Evolutionary conservation across 2,797 vertebrate species (phyloP), one percentile per base, ranked within the genome.

Genomic region (Protosalanx chinensis): DNA sequence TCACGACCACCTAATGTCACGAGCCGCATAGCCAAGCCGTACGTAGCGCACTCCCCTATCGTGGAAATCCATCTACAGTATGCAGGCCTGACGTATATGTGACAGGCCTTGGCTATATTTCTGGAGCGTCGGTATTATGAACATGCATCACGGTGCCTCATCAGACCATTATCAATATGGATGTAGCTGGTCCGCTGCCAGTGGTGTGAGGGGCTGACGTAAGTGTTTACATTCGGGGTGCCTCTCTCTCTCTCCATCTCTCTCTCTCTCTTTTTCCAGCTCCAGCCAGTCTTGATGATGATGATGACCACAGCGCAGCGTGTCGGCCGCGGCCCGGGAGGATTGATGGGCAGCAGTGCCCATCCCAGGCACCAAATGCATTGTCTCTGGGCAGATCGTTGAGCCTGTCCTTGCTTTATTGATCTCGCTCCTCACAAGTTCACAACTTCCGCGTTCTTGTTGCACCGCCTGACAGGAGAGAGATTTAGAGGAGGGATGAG

Each of bases 401-500:
- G 82, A 82, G 87, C 79, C 87, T 89, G 91, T 91, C 91, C 89
- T 91, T 91, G 91, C 90, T 87, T 85, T 92, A 93, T 93, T 88
- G 91, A 93, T 93, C 89, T 77, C 84, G 56, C 84, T 85, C 79
- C 84, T 88, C 87, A 85, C 89, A 90, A 91, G 91, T 91, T 91
- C 90, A 91, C 88, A 90, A 91, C 91, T 93, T 92, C 90, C 85
- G 74, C 80, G 86, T 91, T 93, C 86, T 85, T 80, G 78, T 85
- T 85, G 86, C 88, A 89, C 80, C 65, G 23, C 85, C 87, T 91
- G 92, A 91, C 90, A 92, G 85, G 74, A 78, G 77, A 84, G 84
- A 92, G 91, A 92, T 93, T 93, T 92, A 92, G 87, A 81, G 82
- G 82, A 84, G 79, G 87, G 90, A 90, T 91, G 89, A 92, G 91